Base-by-base conservation (phyloP, 2,797 vertebrate species). In the Chloroceryle amazona region DNA sequence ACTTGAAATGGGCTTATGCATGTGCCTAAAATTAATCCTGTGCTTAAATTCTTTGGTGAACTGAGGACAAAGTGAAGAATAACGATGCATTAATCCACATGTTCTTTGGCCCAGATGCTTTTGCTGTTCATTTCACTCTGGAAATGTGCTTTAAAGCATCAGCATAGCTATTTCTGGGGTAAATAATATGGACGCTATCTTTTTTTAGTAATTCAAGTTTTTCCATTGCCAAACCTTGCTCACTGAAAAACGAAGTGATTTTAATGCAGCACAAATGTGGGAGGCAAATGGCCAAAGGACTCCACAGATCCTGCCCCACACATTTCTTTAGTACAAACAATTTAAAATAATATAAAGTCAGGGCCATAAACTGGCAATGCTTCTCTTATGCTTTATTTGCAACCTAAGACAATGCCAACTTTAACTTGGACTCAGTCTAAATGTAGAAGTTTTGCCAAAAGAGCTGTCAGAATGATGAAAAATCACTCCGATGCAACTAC, bases 271-370 rank as follows among this genome's bases (percentile, higher is more conserved):
- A 79, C 93, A 89, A 95, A 92, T 92, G 93, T 93, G 66, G 54
- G 73, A 92, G 92, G 94, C 88, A 95, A 90, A 61, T 42, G 58
- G 92, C 95, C 94, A 96, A 95, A 73, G 55, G 76, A 96, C 80
- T 90, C 54, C 91, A 86, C 93, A 88, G 90, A 93, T 94, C 76
- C 73, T 86, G 86, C 93, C 62, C 88, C 76, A 89, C 90, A 52
- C 81, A 90, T 94, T 97, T 94, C 92, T 95, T 90, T 31, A 81
- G 86, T 94, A 60, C 46, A 94, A 96, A 95, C 93, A 90, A 37
- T 75, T 93, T 81, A 46, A 96, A 95, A 83, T 89, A 90, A 95
- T 76, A 83, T 89, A 89, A 96, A 96, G 89, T 49, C 54, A 79
- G 70, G 42, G 66, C 80, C 62, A 81, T 94, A 93, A 96, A 93